Percentiles rank a stretch among this genome's conserved stretches.
These are phyloP conservation scores for Drosophila robusta DNA, from an alignment of 2,888 invertebrate species.

Conservation along the genomic window DNA sequence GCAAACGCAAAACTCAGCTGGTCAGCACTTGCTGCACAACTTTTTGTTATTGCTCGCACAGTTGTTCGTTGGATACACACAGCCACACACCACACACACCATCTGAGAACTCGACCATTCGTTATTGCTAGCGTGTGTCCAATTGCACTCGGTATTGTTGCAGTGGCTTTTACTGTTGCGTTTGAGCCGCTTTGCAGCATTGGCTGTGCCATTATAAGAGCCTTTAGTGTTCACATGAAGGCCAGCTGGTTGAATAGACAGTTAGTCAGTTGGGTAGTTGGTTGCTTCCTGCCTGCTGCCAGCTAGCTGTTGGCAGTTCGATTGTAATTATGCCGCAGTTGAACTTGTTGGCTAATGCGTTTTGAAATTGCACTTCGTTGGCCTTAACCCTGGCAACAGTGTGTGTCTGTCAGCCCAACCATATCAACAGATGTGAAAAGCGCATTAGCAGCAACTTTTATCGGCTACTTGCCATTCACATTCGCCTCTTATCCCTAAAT, in stretches of 20 bases:
- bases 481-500: background rate
- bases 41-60: conserved; percentile 33
- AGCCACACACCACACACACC: conserved; percentile 3
- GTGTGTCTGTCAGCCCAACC: background rate
- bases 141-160: conserved; percentile 54
- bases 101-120: conserved; percentile 30
- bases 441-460: conserved; percentile 63
- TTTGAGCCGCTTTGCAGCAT: conserved; percentile 31
- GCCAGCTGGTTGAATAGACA: conserved; percentile 32
- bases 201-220: conserved; percentile 23
- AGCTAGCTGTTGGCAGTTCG: conserved; percentile 39
- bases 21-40: conserved; percentile 1
- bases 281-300: conserved; percentile 41
- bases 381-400: conserved; percentile 13
- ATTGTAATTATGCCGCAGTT: conserved; percentile 71
- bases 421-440: conserved; percentile 55
- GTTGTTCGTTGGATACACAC: conserved; percentile 22
- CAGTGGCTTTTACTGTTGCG: conserved; percentile 28
- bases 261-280: conserved; percentile 59
- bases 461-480: conserved; percentile 46
- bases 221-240: conserved; percentile 26
- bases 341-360: conserved; percentile 67
- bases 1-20: conserved; percentile 39
- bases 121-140: conserved; percentile 37
- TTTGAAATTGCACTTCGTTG: conserved; percentile 40